Conservation (phyloP, 2,797 vertebrate species). For the Acestrorhynchus altus region DNA sequence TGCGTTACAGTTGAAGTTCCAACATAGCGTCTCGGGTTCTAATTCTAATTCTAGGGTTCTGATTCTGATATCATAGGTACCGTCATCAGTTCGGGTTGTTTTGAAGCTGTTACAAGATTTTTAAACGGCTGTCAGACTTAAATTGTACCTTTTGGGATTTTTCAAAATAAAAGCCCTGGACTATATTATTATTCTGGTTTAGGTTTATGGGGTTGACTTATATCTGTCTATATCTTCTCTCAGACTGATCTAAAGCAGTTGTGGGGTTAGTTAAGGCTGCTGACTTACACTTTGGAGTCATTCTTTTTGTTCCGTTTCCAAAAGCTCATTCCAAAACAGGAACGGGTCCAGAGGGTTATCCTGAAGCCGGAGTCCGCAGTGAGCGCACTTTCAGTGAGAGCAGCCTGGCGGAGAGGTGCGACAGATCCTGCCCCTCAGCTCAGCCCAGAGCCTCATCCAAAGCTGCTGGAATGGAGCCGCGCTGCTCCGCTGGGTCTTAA, state of each 20-base stretch:
- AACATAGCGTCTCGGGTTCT: too few species aligned
- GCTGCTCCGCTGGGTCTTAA: constrained; percentile 71
- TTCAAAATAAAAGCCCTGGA: too few species aligned
- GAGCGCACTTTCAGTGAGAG: neutral
- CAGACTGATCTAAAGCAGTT: neutral
- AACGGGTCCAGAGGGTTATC: neutral
- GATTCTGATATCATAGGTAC: too few species aligned
- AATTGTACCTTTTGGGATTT: too few species aligned
- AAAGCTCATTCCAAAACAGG: constrained; percentile 78
- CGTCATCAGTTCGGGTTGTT: too few species aligned
- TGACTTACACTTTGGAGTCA: constrained; percentile 76
- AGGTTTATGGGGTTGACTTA: too few species aligned
- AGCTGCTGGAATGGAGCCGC: constrained; percentile 56
- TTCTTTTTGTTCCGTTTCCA: constrained; percentile 76
- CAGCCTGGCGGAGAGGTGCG: constrained; percentile 63
- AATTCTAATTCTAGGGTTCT: too few species aligned
- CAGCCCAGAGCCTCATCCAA: constrained; percentile 52
- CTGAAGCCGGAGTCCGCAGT: neutral
- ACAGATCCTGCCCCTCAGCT: constrained; percentile 48
- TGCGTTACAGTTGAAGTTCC: too few species aligned
- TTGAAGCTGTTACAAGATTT: too few species aligned
- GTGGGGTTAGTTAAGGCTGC: neutral
- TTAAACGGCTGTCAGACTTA: too few species aligned
- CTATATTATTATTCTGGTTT: too few species aligned
- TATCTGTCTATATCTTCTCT: neutral